phyloP scores from a whole-genome alignment of 2,113 vertebrate species.

The Dissostichus mawsoni region DNA sequence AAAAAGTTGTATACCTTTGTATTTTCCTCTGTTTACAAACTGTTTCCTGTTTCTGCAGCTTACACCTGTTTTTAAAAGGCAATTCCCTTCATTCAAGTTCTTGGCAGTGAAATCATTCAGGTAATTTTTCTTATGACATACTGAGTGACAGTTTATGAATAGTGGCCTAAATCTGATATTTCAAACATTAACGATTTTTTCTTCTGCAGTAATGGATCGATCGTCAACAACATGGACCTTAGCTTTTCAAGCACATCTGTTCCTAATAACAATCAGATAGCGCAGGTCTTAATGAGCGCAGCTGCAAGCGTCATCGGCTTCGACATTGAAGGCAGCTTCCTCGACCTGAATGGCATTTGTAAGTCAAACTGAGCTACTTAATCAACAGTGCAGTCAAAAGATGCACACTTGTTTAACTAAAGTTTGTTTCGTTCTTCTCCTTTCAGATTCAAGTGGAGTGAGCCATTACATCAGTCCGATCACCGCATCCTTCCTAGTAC shows the following conservation, averaged over 20 bases:
- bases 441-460: conserved; percentile 3
- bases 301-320: too few relatives aligned
- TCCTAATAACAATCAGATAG: too few relatives aligned
- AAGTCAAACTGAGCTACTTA: too few relatives aligned
- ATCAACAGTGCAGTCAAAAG: too few relatives aligned
- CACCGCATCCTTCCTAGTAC: not conserved
- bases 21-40: not conserved
- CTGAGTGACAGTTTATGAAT: not conserved
- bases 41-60: not conserved
- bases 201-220: too few relatives aligned
- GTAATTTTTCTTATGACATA: not conserved
- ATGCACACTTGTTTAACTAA: not conserved
- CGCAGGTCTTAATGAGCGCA: too few relatives aligned
- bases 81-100: not conserved
- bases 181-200: not conserved
- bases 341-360: too few relatives aligned
- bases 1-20: too few relatives aligned
- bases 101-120: not conserved
- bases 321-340: too few relatives aligned
- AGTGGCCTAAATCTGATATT: too few relatives aligned
- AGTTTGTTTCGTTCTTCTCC: not conserved
- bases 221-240: too few relatives aligned
- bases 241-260: too few relatives aligned
- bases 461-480: conserved; percentile 1
- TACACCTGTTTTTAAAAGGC: not conserved